Evolutionary conservation across 2,113 vertebrate species (phyloP), one percentile per base, ranked within the genome.

Genomic region (Panthera tigris): DNA sequence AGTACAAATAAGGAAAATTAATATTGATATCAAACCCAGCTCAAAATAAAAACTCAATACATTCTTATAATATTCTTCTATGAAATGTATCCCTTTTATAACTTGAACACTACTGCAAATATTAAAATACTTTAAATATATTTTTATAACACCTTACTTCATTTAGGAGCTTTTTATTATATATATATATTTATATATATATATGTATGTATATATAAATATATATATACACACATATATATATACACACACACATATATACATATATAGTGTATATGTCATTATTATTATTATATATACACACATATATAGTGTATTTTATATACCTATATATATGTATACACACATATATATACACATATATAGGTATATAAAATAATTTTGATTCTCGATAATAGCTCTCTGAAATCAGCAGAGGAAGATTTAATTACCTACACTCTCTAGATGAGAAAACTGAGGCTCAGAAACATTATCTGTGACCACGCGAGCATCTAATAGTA

Each of bases 1-100:
- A 97, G 33, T 79, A 82, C 1, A 52, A 33, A 82, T 16, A 45
- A 55, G 69, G 82, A 91, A 93, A 88, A 91, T 73, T 68, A 94
- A 95, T 61, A 91, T 8, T 88, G 39, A 73, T 85, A 91, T 41
- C 41, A 95, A 92, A 82, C 80, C 29, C 25, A 80, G 65, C 31
- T 92, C 80, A 84, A 55, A 83, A 95, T 94, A 36, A 94, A 61
- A 96, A 36, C 68, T 81, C 21, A 80, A 82, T 94, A 79, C 21
- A 73, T 84, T 97, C 21, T 91, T 21, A 82, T 39, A 92, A 71
- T 4, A 73, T 39, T 92, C 27, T 94, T 92, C 39, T 36, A 36
- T 66, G 39, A 71, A 93, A 84, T 29, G 7, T 63, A 66, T 68
- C 89, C 31, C 13, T 52, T 57, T 82, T 61, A 73, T 66, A 94